Percentiles rank a stretch among this genome's conserved stretches.
Evolutionary conservation across 2,888 invertebrate genomes (phyloP).

Genomic region (Lithodes maja): DNA sequence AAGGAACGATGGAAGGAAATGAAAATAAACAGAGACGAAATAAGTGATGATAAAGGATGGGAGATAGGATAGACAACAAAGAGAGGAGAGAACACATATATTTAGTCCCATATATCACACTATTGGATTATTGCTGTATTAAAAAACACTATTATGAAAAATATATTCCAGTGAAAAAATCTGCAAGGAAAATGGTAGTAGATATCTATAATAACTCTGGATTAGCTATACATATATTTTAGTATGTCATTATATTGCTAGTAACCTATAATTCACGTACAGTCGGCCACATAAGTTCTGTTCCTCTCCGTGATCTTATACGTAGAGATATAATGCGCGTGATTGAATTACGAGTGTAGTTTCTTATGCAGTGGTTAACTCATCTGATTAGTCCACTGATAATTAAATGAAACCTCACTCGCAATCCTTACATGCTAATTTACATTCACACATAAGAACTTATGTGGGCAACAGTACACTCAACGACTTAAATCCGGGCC

Average conservation of each 20-base stretch:
- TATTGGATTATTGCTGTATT: neutral
- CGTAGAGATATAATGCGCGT: too few relatives aligned
- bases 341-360: too few relatives aligned
- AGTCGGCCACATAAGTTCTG: too few relatives aligned
- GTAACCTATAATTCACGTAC: neutral
- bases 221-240: neutral
- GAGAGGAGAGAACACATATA: neutral
- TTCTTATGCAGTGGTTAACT: too few relatives aligned
- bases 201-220: neutral
- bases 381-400: too few relatives aligned
- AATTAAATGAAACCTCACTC: too few relatives aligned
- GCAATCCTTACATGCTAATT: too few relatives aligned
- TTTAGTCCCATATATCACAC: neutral
- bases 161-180: neutral
- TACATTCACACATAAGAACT: too few relatives aligned
- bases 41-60: neutral
- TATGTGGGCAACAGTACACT: too few relatives aligned
- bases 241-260: neutral
- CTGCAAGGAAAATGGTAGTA: neutral
- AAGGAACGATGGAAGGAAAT: neutral
- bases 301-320: too few relatives aligned
- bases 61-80: neutral
- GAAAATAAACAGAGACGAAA: neutral
- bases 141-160: neutral
- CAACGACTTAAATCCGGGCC: too few relatives aligned